Conservation (phyloP, 2,113 vertebrate genomes). For the Zapus hudsonius region DNA sequence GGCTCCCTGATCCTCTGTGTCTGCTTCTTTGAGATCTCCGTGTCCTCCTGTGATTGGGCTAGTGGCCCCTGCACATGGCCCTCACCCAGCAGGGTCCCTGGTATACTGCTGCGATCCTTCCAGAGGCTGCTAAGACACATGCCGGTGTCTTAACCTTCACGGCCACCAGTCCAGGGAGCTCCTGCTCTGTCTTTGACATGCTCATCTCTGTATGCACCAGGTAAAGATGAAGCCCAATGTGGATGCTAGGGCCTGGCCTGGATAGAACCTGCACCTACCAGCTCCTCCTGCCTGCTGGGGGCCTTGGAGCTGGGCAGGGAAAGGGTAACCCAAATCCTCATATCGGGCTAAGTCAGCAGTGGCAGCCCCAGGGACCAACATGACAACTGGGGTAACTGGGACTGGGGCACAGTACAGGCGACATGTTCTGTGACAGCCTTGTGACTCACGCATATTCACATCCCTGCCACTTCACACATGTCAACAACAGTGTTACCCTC, state of each 20-base stretch:
- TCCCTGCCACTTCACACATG: conserved; percentile 55
- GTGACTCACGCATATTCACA: conserved; percentile 68
- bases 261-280: background rate
- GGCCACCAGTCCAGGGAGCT: background rate
- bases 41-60: background rate
- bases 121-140: background rate
- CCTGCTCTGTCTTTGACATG: background rate
- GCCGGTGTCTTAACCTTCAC: background rate
- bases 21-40: background rate
- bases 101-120: background rate
- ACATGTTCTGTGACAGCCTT: conserved; percentile 35
- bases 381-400: conserved; percentile 29
- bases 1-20: background rate
- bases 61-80: background rate
- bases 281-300: background rate
- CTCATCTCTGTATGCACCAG: background rate
- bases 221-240: background rate
- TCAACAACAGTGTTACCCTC: conserved; percentile 21
- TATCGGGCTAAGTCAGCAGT: background rate
- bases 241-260: background rate
- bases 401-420: background rate
- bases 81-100: background rate
- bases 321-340: background rate
- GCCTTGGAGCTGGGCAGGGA: background rate
- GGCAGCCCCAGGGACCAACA: background rate